Evolutionary conservation across 1,140 invertebrate genomes (phyloP).

Genomic region (Antheraea pernyi): DNA sequence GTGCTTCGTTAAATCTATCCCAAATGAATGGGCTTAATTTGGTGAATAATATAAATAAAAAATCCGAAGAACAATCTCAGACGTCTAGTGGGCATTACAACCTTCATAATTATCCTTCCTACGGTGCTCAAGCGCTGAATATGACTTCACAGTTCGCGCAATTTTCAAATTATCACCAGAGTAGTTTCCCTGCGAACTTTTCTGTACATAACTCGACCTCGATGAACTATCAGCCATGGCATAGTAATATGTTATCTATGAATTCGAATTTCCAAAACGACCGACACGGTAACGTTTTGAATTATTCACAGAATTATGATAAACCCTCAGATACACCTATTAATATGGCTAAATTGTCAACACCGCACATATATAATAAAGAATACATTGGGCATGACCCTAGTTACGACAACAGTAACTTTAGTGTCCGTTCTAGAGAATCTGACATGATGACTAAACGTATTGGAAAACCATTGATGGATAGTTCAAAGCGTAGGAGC

Average conservation of each 20-base stretch:
- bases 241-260: conserved; percentile 55
- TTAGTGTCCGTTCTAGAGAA: conserved; percentile 14
- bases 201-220: conserved; percentile 34
- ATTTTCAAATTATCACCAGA: conserved; percentile 48
- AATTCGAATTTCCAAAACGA: conserved; percentile 51
- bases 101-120: conserved; percentile 45
- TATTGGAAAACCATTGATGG: conserved; percentile 24
- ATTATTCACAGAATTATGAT: conserved; percentile 31
- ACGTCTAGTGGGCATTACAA: conserved; percentile 39
- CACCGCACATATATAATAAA: conserved; percentile 55
- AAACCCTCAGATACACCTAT: conserved; percentile 19
- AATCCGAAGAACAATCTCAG: conserved; percentile 38
- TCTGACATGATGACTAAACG: conserved; percentile 33
- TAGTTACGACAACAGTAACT: conserved; percentile 26
- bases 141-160: conserved; percentile 43
- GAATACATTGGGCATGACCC: conserved; percentile 36
- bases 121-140: conserved; percentile 39
- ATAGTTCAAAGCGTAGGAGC: conserved; percentile 48
- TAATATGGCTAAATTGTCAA: conserved; percentile 39
- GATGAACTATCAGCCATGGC: conserved; percentile 39
- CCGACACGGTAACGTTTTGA: conserved; percentile 27
- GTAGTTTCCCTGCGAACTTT: conserved; percentile 18
- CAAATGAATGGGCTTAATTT: conserved; percentile 46
- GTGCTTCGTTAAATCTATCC: conserved; percentile 50
- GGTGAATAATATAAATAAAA: conserved; percentile 54